Conservation (phyloP, 2,797 vertebrate genomes). For the Notamacropus eugenii region DNA sequence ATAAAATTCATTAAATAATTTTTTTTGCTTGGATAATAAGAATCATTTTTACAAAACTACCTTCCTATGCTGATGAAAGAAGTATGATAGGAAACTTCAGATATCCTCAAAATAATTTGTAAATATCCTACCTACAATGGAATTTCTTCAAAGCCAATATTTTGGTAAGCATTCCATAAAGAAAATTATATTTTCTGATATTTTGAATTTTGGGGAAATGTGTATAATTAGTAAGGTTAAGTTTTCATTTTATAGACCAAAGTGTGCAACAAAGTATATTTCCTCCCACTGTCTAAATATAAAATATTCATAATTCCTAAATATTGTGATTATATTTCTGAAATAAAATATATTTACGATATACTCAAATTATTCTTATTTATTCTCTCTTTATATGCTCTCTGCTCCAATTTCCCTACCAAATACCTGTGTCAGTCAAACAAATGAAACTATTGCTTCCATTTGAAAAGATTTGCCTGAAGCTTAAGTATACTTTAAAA, state of each 20-base stretch:
- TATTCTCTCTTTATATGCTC: background rate
- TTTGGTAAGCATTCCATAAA: background rate
- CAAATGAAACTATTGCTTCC: constrained; percentile 33
- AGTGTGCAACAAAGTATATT: background rate
- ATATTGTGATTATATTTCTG: background rate
- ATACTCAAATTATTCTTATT: background rate
- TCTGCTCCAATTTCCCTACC: constrained; percentile 15
- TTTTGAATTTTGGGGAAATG: background rate
- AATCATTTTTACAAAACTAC: constrained; percentile 26
- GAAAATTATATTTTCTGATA: background rate
- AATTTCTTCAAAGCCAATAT: constrained; percentile 34
- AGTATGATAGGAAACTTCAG: background rate
- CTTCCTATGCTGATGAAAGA: constrained; percentile 2
- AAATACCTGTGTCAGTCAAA: constrained; percentile 49
- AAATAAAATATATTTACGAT: background rate
- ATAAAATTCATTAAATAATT: constrained; percentile 33
- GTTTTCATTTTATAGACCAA: background rate
- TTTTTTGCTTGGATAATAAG: constrained; percentile 30
- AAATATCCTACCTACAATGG: constrained; percentile 22
- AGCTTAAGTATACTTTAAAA: constrained; percentile 44
- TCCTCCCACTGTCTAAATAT: background rate
- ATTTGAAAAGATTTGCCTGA: constrained; percentile 42
- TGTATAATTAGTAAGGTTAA: background rate
- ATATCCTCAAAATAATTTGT: constrained; percentile 43
- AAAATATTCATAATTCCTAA: constrained; percentile 15